Evolutionary conservation across 2,113 vertebrate genomes (phyloP).

Genomic region (Aviceda subcristata): DNA sequence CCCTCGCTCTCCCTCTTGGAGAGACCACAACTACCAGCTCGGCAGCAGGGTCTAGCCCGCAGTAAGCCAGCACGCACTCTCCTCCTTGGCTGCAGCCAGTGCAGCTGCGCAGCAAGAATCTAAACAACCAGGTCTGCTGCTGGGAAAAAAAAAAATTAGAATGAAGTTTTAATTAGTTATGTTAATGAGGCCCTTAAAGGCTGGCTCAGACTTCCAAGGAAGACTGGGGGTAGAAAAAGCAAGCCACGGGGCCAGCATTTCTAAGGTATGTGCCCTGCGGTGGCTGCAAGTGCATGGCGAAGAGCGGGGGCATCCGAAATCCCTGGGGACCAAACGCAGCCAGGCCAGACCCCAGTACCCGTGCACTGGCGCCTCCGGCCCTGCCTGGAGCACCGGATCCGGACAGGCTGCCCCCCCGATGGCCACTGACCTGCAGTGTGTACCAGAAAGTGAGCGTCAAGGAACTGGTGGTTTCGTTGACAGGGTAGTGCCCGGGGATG

Average conservation of each 20-base stretch:
- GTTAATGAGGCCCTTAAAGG: not conserved
- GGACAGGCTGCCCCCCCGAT: not conserved
- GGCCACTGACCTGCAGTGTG: slow-evolving; percentile 83
- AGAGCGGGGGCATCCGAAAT: not conserved
- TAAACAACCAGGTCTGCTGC: not conserved
- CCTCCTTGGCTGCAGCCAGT: not conserved
- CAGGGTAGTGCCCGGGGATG: slow-evolving; percentile 96
- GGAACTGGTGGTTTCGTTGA: slow-evolving; percentile 98
- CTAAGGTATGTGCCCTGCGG: not conserved
- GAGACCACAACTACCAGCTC: not conserved
- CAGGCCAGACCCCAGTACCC: not conserved
- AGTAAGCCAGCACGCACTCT: not conserved
- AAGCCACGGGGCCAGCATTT: not conserved
- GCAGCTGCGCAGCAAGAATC: not conserved
- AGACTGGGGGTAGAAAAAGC: not conserved
- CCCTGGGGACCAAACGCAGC: not conserved
- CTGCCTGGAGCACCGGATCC: not conserved
- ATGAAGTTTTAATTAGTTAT: slow-evolving; percentile 29
- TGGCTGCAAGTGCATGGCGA: not conserved
- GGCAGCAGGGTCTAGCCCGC: not conserved
- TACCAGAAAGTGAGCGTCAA: slow-evolving; percentile 99
- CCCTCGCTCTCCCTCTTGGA: not conserved
- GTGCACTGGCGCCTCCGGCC: not conserved
- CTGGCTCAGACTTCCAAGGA: not conserved
- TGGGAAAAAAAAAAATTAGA: not conserved